These are phyloP conservation scores for Mactromeris polynyma DNA, from an alignment of 2,888 invertebrate species.

Conservation along the genomic window DNA sequence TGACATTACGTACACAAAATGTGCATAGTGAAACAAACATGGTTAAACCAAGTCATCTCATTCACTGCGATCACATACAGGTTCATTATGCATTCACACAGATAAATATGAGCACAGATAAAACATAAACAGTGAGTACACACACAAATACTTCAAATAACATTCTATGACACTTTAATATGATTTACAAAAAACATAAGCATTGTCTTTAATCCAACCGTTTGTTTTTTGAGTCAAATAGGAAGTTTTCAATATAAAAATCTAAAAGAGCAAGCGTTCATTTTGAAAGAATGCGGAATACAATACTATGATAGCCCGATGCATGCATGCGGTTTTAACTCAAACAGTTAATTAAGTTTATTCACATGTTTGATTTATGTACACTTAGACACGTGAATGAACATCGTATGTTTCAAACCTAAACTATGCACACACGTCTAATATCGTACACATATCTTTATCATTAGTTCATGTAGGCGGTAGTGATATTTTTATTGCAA, in stretches of 20 bases:
- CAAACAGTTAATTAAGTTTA: not conserved
- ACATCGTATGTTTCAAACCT: not conserved
- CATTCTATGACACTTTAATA: not conserved
- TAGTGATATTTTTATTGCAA: not conserved
- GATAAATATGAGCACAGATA: not conserved
- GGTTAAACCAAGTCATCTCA: slow-evolving; percentile 3
- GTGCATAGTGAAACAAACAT: not conserved
- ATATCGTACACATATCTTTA: not conserved
- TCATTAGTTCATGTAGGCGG: not conserved
- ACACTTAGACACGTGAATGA: not conserved
- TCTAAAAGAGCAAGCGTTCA: too few species aligned
- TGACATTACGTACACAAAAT: slow-evolving; percentile 1
- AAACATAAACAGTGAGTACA: not conserved
- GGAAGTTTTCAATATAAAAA: too few species aligned
- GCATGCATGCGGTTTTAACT: too few species aligned
- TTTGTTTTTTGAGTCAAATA: not conserved
- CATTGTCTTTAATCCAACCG: not conserved
- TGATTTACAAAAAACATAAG: slow-evolving; percentile 10
- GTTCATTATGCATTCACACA: not conserved
- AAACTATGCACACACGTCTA: not conserved
- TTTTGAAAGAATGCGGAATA: too few species aligned
- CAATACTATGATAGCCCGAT: too few species aligned
- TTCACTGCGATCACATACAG: not conserved
- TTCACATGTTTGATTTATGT: not conserved
- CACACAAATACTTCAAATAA: not conserved